Evolutionary conservation across 2,888 invertebrate genomes (phyloP), one percentile per base, ranked within the genome.

Genomic region (Archips crataeganus): DNA sequence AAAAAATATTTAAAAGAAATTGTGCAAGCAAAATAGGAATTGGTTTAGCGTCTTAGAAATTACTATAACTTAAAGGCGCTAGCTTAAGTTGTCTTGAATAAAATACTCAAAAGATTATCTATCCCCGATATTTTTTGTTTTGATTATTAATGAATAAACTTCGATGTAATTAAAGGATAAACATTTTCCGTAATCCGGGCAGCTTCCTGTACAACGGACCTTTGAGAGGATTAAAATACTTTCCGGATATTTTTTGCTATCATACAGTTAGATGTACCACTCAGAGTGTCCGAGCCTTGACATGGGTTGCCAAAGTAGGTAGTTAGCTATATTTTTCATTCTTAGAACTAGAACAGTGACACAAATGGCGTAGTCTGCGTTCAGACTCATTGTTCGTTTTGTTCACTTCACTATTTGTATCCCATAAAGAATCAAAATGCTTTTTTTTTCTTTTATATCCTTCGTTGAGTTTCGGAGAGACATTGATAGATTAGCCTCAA

Each of bases 61-160:
- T 36, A 8, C 34, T 15, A 39, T 49, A 60, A 65, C 13, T 65
- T 65, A 45, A 15, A 65, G 54, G 63, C 34, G 34, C 10, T 36
- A 68, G 51, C 69, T 69, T 69, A 69, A 69, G 47, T 59, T 68
- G 63, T 74, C 73, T 34, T 10, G 36, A 74, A 65, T 74, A 54
- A 65, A 61, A 70, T 51, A 74, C 49, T 51, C 51, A 2, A 68
- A 63, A 61, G 72, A 73, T 68, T 68, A 73, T 68, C 47, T 64
- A 69, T 49, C 49, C 68, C 59, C 39, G 59, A 60, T 61, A 71
- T 73, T 73, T 73, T 71, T 62, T 62, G 72, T 72, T 73, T 63
- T 65, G 64, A 74, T 74, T 65, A 74, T 74, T 69, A 74, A 74
- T 74, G 74, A 74, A 65, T 65, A 74, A 74, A 74, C 69, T 74